Percentiles rank a stretch among this genome's conserved stretches.
Evolutionary conservation across 2,888 invertebrate species (phyloP).

Genomic region (Rhopalosiphum nymphaeae): DNA sequence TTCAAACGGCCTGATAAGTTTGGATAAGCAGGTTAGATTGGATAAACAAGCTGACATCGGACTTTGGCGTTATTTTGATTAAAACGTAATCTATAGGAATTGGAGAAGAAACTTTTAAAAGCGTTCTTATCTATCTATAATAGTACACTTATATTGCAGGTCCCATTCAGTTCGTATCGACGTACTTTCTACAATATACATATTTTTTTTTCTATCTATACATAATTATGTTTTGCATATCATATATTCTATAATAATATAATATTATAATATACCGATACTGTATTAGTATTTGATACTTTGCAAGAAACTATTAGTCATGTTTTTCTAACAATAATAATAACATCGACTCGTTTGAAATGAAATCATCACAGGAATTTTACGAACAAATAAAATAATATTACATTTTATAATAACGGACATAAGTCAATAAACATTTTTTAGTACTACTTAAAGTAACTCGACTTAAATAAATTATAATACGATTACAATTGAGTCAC

Average conservation of each 20-base stretch:
- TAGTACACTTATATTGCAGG: conserved; percentile 16
- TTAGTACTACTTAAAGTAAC: neutral
- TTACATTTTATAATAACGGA: neutral
- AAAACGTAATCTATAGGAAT: conserved; percentile 41
- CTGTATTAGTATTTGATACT: neutral
- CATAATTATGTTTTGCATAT: neutral
- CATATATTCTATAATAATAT: neutral
- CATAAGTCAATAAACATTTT: neutral
- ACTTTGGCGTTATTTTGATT: conserved; percentile 47
- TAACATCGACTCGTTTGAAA: neutral
- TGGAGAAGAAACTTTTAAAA: conserved; percentile 52
- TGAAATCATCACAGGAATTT: neutral
- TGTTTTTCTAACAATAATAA: neutral
- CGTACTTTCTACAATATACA: neutral
- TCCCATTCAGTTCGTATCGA: neutral
- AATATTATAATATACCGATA: neutral
- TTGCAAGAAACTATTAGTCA: neutral
- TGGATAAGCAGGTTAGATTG: neutral
- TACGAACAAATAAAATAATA: neutral
- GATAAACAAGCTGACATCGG: conserved; percentile 14
- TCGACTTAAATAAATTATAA: neutral
- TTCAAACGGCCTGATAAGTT: conserved; percentile 3
- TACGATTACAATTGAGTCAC: neutral
- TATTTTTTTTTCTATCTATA: neutral
- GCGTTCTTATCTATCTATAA: neutral